A percentile compares a stretch with the other conserved stretches of the same genome.
Evolutionary conservation across 2,888 invertebrate species (phyloP).

Genomic region (Polyommatus iphigenia): DNA sequence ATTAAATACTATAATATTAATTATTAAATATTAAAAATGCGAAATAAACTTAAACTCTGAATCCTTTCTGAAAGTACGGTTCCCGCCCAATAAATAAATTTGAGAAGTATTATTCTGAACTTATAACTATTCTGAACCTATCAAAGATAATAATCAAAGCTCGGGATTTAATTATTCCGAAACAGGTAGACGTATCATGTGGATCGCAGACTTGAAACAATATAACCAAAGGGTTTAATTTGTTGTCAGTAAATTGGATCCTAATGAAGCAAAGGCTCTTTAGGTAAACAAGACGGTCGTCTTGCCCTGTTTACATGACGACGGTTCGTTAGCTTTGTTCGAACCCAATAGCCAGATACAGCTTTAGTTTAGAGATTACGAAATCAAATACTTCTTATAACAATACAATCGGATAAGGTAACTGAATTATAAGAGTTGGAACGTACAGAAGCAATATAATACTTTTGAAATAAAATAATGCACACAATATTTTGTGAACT

Average conservation of each 20-base stretch:
- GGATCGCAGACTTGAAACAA: slow-evolving; percentile 40
- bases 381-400: slow-evolving; percentile 37
- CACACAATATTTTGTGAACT: background rate
- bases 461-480: background rate
- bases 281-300: slow-evolving; percentile 78
- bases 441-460: background rate
- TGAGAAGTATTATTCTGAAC: background rate
- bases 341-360: slow-evolving; percentile 67
- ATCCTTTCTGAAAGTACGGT: too few relatives aligned
- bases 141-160: slow-evolving; percentile 12
- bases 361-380: slow-evolving; percentile 42
- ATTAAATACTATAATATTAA: too few relatives aligned
- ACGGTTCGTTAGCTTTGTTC: slow-evolving; percentile 80
- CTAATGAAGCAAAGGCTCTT: slow-evolving; percentile 80
- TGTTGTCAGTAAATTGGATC: slow-evolving; percentile 79
- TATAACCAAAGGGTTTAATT: slow-evolving; percentile 66
- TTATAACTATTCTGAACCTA: slow-evolving; percentile 13
- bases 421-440: background rate
- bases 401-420: slow-evolving; percentile 27
- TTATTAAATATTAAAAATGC: too few relatives aligned
- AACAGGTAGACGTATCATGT: slow-evolving; percentile 34
- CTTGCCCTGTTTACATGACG: slow-evolving; percentile 78
- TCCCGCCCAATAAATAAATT: too few relatives aligned
- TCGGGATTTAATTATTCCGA: background rate
- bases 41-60: too few relatives aligned